Conservation (phyloP, 1,140 invertebrate genomes). For the Heliconius eleuchia region DNA sequence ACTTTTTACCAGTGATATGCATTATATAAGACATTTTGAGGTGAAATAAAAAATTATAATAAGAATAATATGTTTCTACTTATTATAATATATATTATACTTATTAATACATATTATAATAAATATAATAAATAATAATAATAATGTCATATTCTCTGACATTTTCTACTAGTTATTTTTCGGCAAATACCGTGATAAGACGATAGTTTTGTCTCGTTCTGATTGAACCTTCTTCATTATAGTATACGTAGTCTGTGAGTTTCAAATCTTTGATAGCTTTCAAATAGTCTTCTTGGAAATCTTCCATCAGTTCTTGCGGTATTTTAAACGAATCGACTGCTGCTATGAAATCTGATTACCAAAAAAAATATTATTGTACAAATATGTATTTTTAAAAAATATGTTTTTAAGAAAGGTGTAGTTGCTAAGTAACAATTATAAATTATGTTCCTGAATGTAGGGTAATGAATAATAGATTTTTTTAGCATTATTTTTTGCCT, state of each 20-base stretch:
- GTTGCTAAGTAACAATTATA: no score
- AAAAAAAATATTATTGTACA: neutral
- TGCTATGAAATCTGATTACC: conserved; percentile 83
- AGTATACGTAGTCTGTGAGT: conserved; percentile 68
- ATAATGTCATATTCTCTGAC: no score
- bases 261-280: conserved; percentile 77
- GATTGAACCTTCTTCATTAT: conserved; percentile 53
- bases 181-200: conserved; percentile 81
- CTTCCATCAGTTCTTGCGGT: conserved; percentile 82
- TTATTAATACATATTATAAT: no score
- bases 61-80: no score
- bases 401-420: neutral
- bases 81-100: no score
- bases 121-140: no score
- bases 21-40: neutral
- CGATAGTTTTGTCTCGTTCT: conserved; percentile 78
- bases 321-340: conserved; percentile 91
- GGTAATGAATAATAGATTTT: no score
- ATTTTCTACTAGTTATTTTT: conserved; percentile 42
- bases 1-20: neutral
- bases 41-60: no score
- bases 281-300: conserved; percentile 84
- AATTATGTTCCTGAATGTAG: no score
- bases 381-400: neutral
- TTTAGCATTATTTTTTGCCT: no score